Base-by-base conservation (phyloP, 2,888 invertebrate genomes). In the Oscheius myriophilus region DNA sequence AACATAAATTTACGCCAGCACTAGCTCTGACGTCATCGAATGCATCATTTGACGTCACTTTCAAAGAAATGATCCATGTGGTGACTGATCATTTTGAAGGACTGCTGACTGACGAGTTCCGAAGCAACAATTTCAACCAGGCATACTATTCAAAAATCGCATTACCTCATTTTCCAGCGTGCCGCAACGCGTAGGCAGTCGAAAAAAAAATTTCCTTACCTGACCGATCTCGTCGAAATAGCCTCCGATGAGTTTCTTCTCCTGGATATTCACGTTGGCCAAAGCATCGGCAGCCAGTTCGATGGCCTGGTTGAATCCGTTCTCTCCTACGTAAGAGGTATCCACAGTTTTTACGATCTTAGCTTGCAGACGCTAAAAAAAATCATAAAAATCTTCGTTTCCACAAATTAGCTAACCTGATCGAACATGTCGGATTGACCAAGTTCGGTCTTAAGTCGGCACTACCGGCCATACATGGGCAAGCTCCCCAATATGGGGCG, bases 341-440 rank as follows among this genome's bases (percentile, higher is more conserved):
- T 98, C 98, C 75, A 99, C 98, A 81, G 98, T 90, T 89, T 99
- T 98, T 84, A 98, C 94, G 80, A 98, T 92, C 91, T 97, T 98
- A 43, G 93, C 92, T 93, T 97, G 96, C 46, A 83, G 75, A 61
- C 80, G 64, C 65, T 79, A 26, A 61, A n/a, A 68, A 58, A 46
- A 42, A 45, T n/a, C n/a, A n/a, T n/a, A 49, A 16, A 25, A 3
- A 3, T 33, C 9, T 33, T 6, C 9, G 9, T n/a, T 21, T 12
- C 39, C 7, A 14, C 14, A 43, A 39, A 55, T 43, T 46, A 6
- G 18, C 26, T 14, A 21, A 96, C 95, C 87, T 94, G 95, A 90
- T 98, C 98, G 89, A 98, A 98, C 96, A 98, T 97, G 88, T 98
- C 97, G 0, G 97, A 97, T 90, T 97, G 97, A 87, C 95, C 95